phyloP scores from a whole-genome alignment of 2,888 invertebrate species.

The Scaptomyza tumidula region DNA sequence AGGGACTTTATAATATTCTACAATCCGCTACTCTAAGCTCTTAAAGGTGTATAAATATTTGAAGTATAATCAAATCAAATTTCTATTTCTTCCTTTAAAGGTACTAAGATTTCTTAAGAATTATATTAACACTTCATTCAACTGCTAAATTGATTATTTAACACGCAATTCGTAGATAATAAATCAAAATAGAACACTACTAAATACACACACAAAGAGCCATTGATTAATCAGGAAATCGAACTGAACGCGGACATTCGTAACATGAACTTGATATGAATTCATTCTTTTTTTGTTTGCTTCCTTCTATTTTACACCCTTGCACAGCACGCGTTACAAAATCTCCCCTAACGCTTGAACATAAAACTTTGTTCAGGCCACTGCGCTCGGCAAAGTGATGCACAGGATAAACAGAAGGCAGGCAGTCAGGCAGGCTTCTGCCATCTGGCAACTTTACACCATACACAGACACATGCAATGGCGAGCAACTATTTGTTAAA shows the following conservation, averaged over 20 bases:
- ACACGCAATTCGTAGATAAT: neutral
- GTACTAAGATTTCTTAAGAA: neutral
- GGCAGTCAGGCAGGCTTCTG: constrained; percentile 19
- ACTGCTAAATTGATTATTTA: neutral
- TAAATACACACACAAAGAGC: neutral
- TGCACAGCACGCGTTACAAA: neutral
- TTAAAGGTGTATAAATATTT: too few species aligned
- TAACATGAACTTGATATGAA: constrained; percentile 4
- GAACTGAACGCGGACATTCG: constrained; percentile 9
- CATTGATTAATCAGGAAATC: constrained; percentile 10
- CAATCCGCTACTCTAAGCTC: too few species aligned
- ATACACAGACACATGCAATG: constrained; percentile 15
- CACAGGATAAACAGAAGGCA: constrained; percentile 50
- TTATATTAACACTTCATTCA: neutral
- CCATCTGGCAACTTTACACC: constrained; percentile 40
- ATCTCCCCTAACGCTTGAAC: neutral
- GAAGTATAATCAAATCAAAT: too few species aligned
- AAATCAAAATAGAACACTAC: neutral
- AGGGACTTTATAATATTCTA: too few species aligned
- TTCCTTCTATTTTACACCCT: too few species aligned
- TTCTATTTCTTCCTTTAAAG: neutral
- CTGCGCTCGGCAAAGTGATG: constrained; percentile 52
- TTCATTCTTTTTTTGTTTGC: neutral
- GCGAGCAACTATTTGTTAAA: constrained; percentile 21
- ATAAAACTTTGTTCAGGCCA: constrained; percentile 39